phyloP scores from a whole-genome alignment of 1,140 invertebrate species.

The Temnothorax nylanderi region DNA sequence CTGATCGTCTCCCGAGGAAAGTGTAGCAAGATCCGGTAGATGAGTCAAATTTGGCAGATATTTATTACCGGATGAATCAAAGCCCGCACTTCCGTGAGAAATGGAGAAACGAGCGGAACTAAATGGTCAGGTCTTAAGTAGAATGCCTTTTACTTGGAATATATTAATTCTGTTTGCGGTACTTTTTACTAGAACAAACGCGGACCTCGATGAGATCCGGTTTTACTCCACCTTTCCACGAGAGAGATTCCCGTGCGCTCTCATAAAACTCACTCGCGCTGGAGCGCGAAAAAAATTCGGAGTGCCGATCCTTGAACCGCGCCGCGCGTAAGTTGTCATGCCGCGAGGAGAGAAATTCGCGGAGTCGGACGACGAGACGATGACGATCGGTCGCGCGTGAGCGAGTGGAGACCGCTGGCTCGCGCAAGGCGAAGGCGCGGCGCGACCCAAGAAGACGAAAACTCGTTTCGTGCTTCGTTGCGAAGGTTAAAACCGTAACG shows the following conservation, averaged over 20 bases:
- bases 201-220: not conserved
- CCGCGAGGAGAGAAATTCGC: not conserved
- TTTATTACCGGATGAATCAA: not conserved
- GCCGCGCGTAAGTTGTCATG: not conserved
- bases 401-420: not conserved
- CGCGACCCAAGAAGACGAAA: conserved; percentile 53
- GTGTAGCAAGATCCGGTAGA: not conserved
- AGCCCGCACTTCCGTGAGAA: not conserved
- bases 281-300: not conserved
- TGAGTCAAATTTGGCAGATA: not conserved
- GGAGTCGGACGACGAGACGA: not conserved
- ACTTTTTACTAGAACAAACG: not conserved
- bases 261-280: not conserved
- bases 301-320: not conserved
- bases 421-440: conserved; percentile 12
- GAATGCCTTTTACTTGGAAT: conserved; percentile 2
- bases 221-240: not conserved
- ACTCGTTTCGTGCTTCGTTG: conserved; percentile 76
- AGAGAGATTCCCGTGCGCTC: not conserved
- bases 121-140: not conserved
- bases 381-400: not conserved
- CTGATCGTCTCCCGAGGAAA: not conserved
- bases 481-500: conserved; percentile 81
- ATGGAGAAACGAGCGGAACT: not conserved
- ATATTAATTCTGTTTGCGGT: not conserved